phyloP scores from a whole-genome alignment of 2,888 invertebrate species.

The Acanthacorydalis orientalis region DNA sequence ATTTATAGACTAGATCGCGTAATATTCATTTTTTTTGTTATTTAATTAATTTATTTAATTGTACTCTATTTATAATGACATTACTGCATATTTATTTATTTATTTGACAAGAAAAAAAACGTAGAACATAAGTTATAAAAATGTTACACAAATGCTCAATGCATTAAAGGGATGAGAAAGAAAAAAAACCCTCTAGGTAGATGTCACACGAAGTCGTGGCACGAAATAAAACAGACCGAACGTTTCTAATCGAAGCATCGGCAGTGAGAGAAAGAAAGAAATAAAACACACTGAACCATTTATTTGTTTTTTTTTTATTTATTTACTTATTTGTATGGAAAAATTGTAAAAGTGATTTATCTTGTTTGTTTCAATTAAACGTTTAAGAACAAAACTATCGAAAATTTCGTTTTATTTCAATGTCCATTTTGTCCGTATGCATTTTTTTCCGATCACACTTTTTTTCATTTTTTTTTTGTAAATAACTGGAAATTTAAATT shows the following conservation, averaged over 20 bases:
- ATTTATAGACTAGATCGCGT: too few relatives aligned
- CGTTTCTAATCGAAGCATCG: neutral
- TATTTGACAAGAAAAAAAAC: slow-evolving; percentile 42
- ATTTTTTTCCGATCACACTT: neutral
- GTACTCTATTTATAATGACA: too few relatives aligned
- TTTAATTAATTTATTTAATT: too few relatives aligned
- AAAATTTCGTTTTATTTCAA: neutral
- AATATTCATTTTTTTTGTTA: too few relatives aligned
- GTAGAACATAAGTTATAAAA: slow-evolving; percentile 17
- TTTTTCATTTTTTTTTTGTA: neutral
- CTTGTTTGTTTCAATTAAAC: neutral
- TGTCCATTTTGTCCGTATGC: neutral
- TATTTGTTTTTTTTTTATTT: neutral
- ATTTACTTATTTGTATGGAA: too few relatives aligned
- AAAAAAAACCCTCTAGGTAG: slow-evolving; percentile 21
- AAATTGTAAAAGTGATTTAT: neutral
- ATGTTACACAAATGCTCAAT: slow-evolving; percentile 15
- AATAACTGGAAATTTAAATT: neutral
- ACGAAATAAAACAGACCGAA: slow-evolving; percentile 6
- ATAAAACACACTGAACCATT: too few relatives aligned
- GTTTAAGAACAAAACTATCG: neutral
- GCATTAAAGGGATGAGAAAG: slow-evolving; percentile 16
- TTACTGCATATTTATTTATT: slow-evolving; percentile 23
- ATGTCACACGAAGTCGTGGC: slow-evolving; percentile 27
- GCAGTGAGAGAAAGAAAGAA: too few relatives aligned